phyloP scores from a whole-genome alignment of 2,797 vertebrate genomes.

The Rhinichthys osculus region DNA sequence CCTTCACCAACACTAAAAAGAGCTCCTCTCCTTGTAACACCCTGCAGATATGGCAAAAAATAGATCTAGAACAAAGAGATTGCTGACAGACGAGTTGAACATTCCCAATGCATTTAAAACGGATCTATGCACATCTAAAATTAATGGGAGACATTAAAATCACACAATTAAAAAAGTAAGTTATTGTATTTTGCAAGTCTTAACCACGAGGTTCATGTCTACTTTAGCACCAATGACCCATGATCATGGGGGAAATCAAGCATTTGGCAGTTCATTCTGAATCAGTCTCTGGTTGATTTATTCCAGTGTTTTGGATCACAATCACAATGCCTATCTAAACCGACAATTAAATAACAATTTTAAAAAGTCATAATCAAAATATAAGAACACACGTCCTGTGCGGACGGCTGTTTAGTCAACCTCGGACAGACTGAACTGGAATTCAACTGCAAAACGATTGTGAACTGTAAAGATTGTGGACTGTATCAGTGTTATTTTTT shows the following conservation, averaged over 20 bases:
- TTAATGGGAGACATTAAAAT: constrained; percentile 1
- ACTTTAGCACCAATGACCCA: background rate
- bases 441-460: background rate
- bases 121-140: constrained; percentile 16
- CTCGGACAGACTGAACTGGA: background rate
- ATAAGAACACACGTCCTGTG: background rate
- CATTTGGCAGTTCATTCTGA: background rate
- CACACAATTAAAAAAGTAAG: constrained; percentile 7
- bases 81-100: constrained; percentile 29
- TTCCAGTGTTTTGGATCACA: background rate
- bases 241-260: background rate
- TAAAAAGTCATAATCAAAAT: background rate
- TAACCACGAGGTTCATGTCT: background rate
- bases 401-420: background rate
- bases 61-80: constrained; percentile 30
- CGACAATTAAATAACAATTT: background rate
- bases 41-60: constrained; percentile 43
- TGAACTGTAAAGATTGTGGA: background rate
- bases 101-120: background rate
- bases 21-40: constrained; percentile 32
- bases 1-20: constrained; percentile 47
- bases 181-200: background rate
- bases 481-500: constrained; percentile 10
- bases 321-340: background rate
- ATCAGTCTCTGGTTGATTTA: background rate